Evolutionary conservation across 2,888 invertebrate species (phyloP).

Genomic region (Eilema caniola): DNA sequence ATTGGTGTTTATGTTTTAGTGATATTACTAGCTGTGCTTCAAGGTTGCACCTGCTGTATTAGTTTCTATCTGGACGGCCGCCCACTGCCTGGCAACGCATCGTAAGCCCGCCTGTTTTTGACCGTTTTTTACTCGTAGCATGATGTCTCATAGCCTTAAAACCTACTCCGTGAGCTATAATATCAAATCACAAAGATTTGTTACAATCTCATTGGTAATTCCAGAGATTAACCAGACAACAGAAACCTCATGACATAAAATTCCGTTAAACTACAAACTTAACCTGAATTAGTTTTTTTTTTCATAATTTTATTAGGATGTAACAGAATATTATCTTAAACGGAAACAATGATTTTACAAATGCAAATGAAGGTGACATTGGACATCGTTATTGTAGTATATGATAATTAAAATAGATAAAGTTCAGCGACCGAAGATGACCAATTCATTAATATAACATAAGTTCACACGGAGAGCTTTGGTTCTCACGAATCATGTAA

Average conservation of each 20-base stretch:
- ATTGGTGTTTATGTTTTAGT: conserved; percentile 9
- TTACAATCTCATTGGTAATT: no score
- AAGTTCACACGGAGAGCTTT: conserved; percentile 82
- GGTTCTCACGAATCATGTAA: conserved; percentile 87
- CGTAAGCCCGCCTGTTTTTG: not conserved
- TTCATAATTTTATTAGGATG: not conserved
- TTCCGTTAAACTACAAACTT: not conserved
- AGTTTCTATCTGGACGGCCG: not conserved
- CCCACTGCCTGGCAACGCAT: not conserved
- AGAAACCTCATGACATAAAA: not conserved
- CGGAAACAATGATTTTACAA: conserved; percentile 35
- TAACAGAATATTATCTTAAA: conserved; percentile 5
- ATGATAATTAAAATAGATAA: conserved; percentile 75
- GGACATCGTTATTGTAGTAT: conserved; percentile 59
- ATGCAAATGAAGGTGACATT: conserved; percentile 44
- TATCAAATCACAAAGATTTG: no score
- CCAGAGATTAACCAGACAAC: not conserved
- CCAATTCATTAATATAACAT: conserved; percentile 87
- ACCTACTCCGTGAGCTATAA: no score
- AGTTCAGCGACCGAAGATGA: conserved; percentile 79
- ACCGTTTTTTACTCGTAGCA: no score
- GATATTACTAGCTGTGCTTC: not conserved
- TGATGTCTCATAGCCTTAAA: no score
- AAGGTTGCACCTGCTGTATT: not conserved
- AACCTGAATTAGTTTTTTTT: not conserved